These are phyloP conservation scores for Spilogale gracilis DNA, from an alignment of 2,113 vertebrate species.

Conservation along the genomic window DNA sequence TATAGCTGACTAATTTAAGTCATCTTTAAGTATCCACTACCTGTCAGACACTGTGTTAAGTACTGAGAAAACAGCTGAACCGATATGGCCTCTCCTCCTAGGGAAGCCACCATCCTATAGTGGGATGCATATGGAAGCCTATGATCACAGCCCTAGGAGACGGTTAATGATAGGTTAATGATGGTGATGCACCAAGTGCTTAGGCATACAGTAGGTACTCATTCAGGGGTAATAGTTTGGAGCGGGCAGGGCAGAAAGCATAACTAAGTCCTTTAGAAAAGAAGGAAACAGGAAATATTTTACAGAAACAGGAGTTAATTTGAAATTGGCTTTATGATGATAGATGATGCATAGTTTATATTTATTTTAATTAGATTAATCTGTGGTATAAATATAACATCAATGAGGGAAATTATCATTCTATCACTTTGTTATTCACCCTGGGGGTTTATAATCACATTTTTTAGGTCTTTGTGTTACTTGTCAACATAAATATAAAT, in stretches of 20 bases:
- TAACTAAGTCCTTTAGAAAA: background rate
- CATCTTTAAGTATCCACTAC: background rate
- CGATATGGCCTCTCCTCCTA: background rate
- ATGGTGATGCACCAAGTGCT: background rate
- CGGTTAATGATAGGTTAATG: background rate
- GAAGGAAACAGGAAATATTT: background rate
- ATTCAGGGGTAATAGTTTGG: background rate
- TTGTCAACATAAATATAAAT: conserved; percentile 57
- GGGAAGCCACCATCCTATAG: background rate
- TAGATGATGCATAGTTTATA: background rate
- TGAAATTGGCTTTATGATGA: conserved; percentile 21
- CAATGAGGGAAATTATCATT: conserved; percentile 64
- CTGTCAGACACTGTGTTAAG: background rate
- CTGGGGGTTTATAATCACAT: conserved; percentile 51
- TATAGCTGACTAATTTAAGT: conserved; percentile 9
- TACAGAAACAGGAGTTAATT: background rate
- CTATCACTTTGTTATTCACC: conserved; percentile 60
- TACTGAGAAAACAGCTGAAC: background rate
- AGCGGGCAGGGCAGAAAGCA: background rate
- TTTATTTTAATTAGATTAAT: conserved; percentile 69
- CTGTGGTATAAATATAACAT: conserved; percentile 63
- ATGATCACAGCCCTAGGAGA: background rate
- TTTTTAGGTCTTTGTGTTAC: background rate
- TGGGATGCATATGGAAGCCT: background rate
- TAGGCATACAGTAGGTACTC: background rate